Evolutionary conservation across 1,140 invertebrate genomes (phyloP).

Genomic region (Lucilia cuprina): DNA sequence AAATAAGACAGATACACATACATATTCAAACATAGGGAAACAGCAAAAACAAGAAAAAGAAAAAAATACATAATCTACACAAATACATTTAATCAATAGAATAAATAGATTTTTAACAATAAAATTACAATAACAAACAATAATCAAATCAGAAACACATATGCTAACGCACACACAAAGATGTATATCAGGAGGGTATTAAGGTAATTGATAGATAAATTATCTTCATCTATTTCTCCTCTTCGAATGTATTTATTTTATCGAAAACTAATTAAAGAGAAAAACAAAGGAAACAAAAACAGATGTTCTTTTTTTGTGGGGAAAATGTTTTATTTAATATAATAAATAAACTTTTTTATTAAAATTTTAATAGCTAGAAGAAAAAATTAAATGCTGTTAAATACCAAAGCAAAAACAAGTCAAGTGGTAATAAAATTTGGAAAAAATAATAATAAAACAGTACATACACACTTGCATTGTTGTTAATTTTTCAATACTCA

Average conservation of each 20-base stretch:
- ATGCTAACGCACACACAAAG: background rate
- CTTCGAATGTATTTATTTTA: no score
- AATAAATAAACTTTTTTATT: background rate
- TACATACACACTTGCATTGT: no score
- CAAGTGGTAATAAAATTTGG: background rate
- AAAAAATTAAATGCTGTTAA: background rate
- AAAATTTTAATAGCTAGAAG: background rate
- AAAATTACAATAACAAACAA: conserved; percentile 8
- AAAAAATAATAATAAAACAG: background rate
- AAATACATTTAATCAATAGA: background rate
- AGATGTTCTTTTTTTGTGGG: background rate
- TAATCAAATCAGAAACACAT: background rate
- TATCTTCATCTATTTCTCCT: background rate
- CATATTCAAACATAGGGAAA: background rate
- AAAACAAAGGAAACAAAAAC: background rate
- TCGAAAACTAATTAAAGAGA: background rate
- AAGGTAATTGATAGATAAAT: background rate
- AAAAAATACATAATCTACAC: background rate
- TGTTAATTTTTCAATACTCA: background rate
- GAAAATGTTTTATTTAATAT: background rate
- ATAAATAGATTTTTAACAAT: conserved; percentile 13
- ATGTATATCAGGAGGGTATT: background rate
- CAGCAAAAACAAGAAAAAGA: background rate
- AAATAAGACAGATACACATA: background rate
- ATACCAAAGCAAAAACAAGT: background rate